Conservation (phyloP, 2,888 invertebrate species). For the Branchinecta sandiegonensis region DNA sequence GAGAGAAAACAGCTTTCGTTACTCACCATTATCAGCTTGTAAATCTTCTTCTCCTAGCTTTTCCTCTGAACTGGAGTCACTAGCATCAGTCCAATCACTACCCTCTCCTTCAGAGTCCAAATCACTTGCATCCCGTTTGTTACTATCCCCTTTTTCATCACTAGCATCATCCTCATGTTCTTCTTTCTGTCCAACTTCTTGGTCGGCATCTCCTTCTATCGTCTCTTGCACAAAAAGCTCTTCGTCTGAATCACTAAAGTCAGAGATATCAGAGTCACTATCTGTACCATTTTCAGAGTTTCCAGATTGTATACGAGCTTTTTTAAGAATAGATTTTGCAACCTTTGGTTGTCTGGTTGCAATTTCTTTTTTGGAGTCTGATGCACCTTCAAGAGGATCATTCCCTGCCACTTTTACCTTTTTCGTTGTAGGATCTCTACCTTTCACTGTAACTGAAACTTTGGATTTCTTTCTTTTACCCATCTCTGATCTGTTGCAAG, state of each 20-base stretch:
- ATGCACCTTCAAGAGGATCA: no score
- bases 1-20: no score
- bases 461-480: conserved; percentile 5
- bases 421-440: background rate
- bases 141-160: background rate
- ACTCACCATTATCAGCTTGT: no score
- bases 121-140: background rate
- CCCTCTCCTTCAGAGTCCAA: background rate
- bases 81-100: conserved; percentile 3
- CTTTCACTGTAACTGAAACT: background rate
- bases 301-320: no score
- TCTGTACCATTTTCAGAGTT: background rate
- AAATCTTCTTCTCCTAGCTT: background rate
- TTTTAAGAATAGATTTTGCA: no score
- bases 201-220: background rate
- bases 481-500: background rate
- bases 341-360: no score
- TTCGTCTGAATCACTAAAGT: conserved; percentile 5
- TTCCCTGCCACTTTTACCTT: no score
- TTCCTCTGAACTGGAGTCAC: background rate
- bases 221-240: background rate
- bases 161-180: background rate
- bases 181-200: background rate
- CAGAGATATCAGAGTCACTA: background rate
- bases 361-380: no score